These are phyloP conservation scores for Drosophila takahashii DNA, from an alignment of 1,140 invertebrate genomes.

Conservation along the genomic window DNA sequence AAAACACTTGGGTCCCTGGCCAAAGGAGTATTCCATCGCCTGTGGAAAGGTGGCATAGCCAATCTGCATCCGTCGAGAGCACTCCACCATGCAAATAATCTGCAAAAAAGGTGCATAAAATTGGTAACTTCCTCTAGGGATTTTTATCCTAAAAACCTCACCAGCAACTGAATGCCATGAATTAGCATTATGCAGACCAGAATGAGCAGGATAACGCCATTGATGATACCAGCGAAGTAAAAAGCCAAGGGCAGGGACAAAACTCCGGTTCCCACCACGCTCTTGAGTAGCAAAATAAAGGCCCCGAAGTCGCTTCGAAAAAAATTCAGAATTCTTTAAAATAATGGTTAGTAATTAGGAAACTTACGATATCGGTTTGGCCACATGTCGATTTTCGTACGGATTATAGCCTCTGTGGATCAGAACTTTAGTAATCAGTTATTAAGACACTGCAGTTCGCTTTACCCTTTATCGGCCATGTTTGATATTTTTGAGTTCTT, in stretches of 20 bases:
- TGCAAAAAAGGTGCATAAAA: background rate
- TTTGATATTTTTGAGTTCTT: background rate
- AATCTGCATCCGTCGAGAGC: constrained; percentile 21
- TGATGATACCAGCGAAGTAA: constrained; percentile 17
- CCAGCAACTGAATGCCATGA: constrained; percentile 50
- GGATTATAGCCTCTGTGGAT: constrained; percentile 28
- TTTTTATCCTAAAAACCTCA: background rate
- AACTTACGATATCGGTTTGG: constrained; percentile 39
- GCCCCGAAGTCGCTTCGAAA: background rate
- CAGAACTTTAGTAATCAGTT: background rate
- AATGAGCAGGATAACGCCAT: constrained; percentile 14
- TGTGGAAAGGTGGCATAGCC: constrained; percentile 35
- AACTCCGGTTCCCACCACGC: constrained; percentile 46
- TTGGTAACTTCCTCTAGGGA: no score
- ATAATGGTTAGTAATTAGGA: no score
- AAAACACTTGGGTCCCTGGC: constrained; percentile 29
- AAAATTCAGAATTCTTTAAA: no score
- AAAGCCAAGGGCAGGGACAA: constrained; percentile 50
- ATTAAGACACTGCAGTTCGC: no score
- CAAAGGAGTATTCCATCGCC: constrained; percentile 37
- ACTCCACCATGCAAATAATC: constrained; percentile 53
- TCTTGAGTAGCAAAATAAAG: constrained; percentile 32
- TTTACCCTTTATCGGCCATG: constrained; percentile 29
- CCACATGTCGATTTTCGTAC: constrained; percentile 37
- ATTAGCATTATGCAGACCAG: constrained; percentile 8